These are phyloP conservation scores for Oryctolagus cuniculus DNA, from an alignment of 2,113 vertebrate genomes.

Conservation along the genomic window mOryCun1.1 NC_091433.1:147368501-147369000, in stretches of 20 bases:
- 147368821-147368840: conserved; percentile 30
- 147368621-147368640: conserved; percentile 86
- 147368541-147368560: conserved; percentile 87
- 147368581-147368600: conserved; percentile 88
- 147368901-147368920: conserved; percentile 40
- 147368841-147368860: conserved; percentile 58
- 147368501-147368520: conserved; percentile 60
- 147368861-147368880: conserved; percentile 42
- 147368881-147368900: background rate
- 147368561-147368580: conserved; percentile 86
- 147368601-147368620: conserved; percentile 88
- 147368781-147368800: background rate
- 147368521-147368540: conserved; percentile 63
- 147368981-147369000: conserved; percentile 19
- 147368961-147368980: background rate
- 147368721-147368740: conserved; percentile 84
- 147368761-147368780: background rate
- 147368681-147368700: conserved; percentile 79
- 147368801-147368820: background rate
- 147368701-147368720: conserved; percentile 84
- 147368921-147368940: conserved; percentile 51
- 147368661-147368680: conserved; percentile 81
- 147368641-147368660: conserved; percentile 72
- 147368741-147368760: conserved; percentile 83
- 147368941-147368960: background rate